Percentiles rank a stretch among this genome's conserved stretches.
Conservation (phyloP, 2,888 invertebrate genomes). For the Cynaeus angustus region DNA sequence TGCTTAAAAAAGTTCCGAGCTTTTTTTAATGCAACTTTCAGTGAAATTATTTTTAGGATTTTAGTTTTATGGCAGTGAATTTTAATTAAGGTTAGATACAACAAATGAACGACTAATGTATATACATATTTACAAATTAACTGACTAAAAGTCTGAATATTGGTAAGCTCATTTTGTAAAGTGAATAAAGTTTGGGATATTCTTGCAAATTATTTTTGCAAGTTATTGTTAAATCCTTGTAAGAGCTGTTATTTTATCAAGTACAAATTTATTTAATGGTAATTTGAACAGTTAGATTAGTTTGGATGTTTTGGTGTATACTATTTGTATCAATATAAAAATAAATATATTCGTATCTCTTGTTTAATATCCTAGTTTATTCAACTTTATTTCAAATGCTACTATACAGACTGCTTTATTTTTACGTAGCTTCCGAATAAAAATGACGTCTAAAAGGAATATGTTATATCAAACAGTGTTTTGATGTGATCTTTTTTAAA, state of each 20-base stretch:
- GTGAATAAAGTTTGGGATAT: constrained; percentile 53
- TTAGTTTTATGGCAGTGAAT: constrained; percentile 43
- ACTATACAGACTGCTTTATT: too few species aligned
- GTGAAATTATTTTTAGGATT: constrained; percentile 38
- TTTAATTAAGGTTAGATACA: constrained; percentile 41
- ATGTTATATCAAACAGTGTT: too few species aligned
- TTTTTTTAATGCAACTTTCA: constrained; percentile 42
- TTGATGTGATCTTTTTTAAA: too few species aligned
- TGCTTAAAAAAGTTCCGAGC: constrained; percentile 43
- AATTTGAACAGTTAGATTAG: constrained; percentile 65
- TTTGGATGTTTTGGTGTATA: constrained; percentile 70
- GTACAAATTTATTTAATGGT: constrained; percentile 67
- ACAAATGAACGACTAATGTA: constrained; percentile 54
- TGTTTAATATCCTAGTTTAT: constrained; percentile 56
- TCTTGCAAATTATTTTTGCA: constrained; percentile 57
- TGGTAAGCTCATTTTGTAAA: constrained; percentile 64
- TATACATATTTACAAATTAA: constrained; percentile 56
- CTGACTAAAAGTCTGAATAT: constrained; percentile 65
- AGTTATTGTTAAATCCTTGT: constrained; percentile 58
- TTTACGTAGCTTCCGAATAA: too few species aligned
- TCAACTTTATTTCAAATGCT: too few species aligned
- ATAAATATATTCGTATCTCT: constrained; percentile 65
- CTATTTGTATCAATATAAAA: constrained; percentile 69
- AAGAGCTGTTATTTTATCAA: constrained; percentile 66
- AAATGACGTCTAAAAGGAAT: too few species aligned